Evolutionary conservation across 2,113 vertebrate genomes (phyloP).

Genomic region (human): DNA sequence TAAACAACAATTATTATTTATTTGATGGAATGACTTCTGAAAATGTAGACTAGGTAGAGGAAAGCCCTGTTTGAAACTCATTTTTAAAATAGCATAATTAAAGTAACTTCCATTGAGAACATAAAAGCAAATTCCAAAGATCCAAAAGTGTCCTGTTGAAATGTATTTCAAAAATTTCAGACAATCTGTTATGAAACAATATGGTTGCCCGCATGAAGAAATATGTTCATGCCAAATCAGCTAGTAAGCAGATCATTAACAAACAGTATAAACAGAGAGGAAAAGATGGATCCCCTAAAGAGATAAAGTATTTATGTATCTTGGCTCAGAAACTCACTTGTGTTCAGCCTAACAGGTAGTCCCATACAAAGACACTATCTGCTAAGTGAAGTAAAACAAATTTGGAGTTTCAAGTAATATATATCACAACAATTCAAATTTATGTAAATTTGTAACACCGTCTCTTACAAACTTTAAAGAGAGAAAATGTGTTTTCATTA

Average conservation of each 20-base stretch:
- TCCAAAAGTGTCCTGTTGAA: slow-evolving; percentile 34
- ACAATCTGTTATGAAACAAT: slow-evolving; percentile 49
- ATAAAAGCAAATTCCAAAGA: slow-evolving; percentile 45
- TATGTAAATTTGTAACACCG: slow-evolving; percentile 44
- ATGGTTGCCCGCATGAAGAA: slow-evolving; percentile 32
- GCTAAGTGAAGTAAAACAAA: slow-evolving; percentile 62
- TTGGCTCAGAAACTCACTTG: slow-evolving; percentile 59
- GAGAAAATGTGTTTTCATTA: slow-evolving; percentile 12
- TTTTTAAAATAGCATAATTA: not conserved
- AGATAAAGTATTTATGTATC: slow-evolving; percentile 57
- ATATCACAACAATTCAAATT: not conserved
- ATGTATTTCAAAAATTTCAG: slow-evolving; percentile 51
- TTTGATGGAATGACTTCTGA: not conserved
- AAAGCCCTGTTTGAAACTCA: not conserved
- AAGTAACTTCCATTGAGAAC: slow-evolving; percentile 27
- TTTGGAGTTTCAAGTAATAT: slow-evolving; percentile 56
- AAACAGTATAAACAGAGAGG: not conserved
- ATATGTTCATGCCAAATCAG: slow-evolving; percentile 35
- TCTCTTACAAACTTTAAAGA: slow-evolving; percentile 59
- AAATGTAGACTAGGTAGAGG: not conserved
- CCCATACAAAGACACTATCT: slow-evolving; percentile 76
- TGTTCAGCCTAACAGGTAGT: slow-evolving; percentile 63
- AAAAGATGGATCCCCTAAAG: not conserved
- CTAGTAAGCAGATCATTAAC: slow-evolving; percentile 27
- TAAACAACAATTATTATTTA: not conserved